These are phyloP conservation scores for Tenthredo amoena DNA, from an alignment of 2,888 invertebrate species.

Conservation along the genomic window DNA sequence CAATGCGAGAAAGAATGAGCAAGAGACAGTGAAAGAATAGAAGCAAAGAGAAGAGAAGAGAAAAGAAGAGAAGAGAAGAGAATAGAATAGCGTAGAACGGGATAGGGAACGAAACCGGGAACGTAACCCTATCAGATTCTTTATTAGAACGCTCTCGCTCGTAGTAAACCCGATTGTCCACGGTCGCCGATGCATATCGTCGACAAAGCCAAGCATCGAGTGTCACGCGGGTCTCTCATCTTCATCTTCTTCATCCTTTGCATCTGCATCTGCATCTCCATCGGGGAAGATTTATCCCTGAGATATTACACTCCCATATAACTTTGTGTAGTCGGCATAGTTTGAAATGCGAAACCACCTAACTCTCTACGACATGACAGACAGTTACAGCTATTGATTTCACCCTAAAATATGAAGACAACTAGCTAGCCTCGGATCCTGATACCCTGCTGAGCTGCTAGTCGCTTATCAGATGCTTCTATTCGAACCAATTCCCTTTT, in stretches of 20 bases:
- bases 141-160: conserved; percentile 31
- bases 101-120: not conserved
- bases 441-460: not conserved
- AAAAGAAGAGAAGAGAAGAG: not conserved
- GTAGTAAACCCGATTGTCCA: conserved; percentile 34
- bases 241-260: conserved; percentile 32
- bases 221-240: conserved; percentile 23
- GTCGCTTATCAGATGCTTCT: conserved; percentile 25
- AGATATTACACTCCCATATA: not conserved
- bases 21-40: conserved; percentile 24
- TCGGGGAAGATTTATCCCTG: conserved; percentile 12
- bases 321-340: not conserved
- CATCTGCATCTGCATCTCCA: conserved; percentile 29
- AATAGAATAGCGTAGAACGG: not conserved
- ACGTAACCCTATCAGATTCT: conserved; percentile 51
- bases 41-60: not conserved
- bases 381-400: conserved; percentile 42
- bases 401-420: conserved; percentile 38
- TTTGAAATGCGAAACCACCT: conserved; percentile 39
- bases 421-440: not conserved
- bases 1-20: conserved; percentile 37
- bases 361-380: conserved; percentile 12
- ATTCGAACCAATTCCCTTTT: conserved; percentile 25
- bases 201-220: conserved; percentile 23
- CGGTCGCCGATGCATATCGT: conserved; percentile 49